Percentiles rank a stretch among this genome's conserved stretches.
phyloP scores from a whole-genome alignment of 2,797 vertebrate species.

The Darevskia nairensis region DNA sequence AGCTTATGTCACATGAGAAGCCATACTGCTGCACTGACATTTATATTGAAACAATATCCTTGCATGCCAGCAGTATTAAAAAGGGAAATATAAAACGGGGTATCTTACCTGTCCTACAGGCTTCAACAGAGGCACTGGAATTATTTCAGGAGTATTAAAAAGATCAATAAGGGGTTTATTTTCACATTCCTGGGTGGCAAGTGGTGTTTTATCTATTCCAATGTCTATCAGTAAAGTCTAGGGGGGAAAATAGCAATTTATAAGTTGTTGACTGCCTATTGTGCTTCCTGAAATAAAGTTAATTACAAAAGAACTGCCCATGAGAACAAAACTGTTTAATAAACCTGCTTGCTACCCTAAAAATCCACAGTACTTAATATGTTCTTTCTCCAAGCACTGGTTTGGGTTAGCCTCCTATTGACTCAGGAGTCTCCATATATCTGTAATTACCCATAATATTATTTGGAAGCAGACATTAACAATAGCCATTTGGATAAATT shows the following conservation, averaged over 20 bases:
- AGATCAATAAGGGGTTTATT: constrained; percentile 90
- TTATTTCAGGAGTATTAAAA: constrained; percentile 87
- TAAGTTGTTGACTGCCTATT: background rate
- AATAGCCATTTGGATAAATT: background rate
- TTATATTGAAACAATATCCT: background rate
- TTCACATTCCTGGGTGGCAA: constrained; percentile 57
- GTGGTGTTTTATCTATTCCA: constrained; percentile 56
- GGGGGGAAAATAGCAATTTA: background rate
- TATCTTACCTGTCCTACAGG: constrained; percentile 76
- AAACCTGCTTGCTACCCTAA: background rate
- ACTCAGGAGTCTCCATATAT: background rate
- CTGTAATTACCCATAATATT: background rate
- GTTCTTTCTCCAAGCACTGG: background rate
- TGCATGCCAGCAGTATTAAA: background rate
- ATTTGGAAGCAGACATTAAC: background rate
- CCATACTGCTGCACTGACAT: background rate
- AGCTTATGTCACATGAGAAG: background rate
- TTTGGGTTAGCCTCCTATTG: background rate
- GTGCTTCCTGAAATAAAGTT: background rate
- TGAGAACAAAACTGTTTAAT: background rate
- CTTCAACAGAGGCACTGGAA: constrained; percentile 52
- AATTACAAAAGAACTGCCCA: background rate
- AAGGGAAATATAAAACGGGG: background rate
- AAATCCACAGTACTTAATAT: background rate
- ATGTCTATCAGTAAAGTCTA: constrained; percentile 84